Percentiles rank a stretch among this genome's conserved stretches.
Evolutionary conservation across 1,140 invertebrate genomes (phyloP).

Genomic region (Lethrus apterus): DNA sequence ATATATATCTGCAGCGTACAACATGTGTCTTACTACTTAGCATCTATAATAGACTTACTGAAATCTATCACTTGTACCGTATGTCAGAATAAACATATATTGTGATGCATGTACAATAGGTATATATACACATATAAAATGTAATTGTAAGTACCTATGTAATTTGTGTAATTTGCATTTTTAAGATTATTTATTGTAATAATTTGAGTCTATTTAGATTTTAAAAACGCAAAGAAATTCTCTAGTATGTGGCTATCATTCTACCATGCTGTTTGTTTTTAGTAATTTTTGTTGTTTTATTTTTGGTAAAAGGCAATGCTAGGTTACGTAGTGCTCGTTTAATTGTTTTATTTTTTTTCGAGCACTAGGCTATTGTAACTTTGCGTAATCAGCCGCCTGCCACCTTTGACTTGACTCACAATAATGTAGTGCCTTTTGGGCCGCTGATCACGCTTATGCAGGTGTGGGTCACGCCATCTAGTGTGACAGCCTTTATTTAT

Average conservation of each 20-base stretch:
- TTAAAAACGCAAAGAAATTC: neutral
- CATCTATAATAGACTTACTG: conserved; percentile 24
- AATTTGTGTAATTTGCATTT: conserved; percentile 12
- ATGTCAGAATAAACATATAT: conserved; percentile 23
- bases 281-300: conserved; percentile 3
- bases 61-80: conserved; percentile 27
- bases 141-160: conserved; percentile 22
- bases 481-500: conserved; percentile 31
- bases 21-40: conserved; percentile 38
- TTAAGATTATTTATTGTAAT: conserved; percentile 8
- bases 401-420: conserved; percentile 34
- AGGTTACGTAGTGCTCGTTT: conserved; percentile 13
- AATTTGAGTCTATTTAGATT: conserved; percentile 6
- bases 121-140: conserved; percentile 22
- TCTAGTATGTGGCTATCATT: conserved; percentile 4
- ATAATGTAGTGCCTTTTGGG: conserved; percentile 41
- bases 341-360: neutral
- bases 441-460: conserved; percentile 40
- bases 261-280: conserved; percentile 8
- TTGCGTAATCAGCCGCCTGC: conserved; percentile 39
- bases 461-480: conserved; percentile 38
- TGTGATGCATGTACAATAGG: conserved; percentile 36
- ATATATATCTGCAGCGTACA: conserved; percentile 22
- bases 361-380: conserved; percentile 16
- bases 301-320: conserved; percentile 13